A percentile compares a stretch with the other conserved stretches of the same genome.
Conservation (phyloP, 1,140 invertebrate genomes). For the Pogonomyrmex californicus region DNA sequence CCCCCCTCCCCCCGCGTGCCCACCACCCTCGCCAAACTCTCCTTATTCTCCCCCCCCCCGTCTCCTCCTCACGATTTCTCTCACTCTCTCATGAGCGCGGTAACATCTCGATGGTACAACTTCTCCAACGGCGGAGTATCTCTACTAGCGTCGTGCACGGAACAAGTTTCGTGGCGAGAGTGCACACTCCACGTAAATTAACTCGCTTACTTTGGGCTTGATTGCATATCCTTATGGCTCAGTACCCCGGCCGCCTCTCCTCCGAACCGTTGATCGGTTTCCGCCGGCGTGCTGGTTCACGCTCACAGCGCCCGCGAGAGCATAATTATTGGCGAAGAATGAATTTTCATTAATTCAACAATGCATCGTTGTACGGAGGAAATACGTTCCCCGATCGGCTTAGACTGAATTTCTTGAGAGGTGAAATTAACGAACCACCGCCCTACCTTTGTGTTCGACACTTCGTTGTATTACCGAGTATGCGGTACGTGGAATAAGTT, state of each 20-base stretch:
- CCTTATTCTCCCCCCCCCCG: conserved; percentile 3
- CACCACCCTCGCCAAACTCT: conserved; percentile 31
- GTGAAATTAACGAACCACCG: conserved; percentile 32
- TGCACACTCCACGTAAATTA: conserved; percentile 83
- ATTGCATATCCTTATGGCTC: conserved; percentile 80
- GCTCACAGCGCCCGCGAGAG: conserved; percentile 33
- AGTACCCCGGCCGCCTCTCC: conserved; percentile 49
- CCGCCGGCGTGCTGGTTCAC: conserved; percentile 33
- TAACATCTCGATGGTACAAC: conserved; percentile 81
- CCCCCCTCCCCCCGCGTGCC: not conserved
- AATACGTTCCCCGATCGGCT: conserved; percentile 37
- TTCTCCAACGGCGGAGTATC: conserved; percentile 78
- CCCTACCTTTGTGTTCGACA: not conserved
- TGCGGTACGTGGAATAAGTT: not conserved
- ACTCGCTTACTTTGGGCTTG: conserved; percentile 81
- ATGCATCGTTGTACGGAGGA: conserved; percentile 48
- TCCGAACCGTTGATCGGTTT: conserved; percentile 66
- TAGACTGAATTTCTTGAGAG: conserved; percentile 36
- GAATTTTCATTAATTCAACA: conserved; percentile 64
- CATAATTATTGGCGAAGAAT: conserved; percentile 64
- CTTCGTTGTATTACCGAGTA: not conserved
- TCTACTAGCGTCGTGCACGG: conserved; percentile 66
- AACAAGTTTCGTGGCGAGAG: conserved; percentile 82
- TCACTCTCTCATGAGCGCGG: conserved; percentile 70
- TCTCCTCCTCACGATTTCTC: conserved; percentile 48